Conservation (phyloP, 1,140 invertebrate genomes). For the Diprion similis region DNA sequence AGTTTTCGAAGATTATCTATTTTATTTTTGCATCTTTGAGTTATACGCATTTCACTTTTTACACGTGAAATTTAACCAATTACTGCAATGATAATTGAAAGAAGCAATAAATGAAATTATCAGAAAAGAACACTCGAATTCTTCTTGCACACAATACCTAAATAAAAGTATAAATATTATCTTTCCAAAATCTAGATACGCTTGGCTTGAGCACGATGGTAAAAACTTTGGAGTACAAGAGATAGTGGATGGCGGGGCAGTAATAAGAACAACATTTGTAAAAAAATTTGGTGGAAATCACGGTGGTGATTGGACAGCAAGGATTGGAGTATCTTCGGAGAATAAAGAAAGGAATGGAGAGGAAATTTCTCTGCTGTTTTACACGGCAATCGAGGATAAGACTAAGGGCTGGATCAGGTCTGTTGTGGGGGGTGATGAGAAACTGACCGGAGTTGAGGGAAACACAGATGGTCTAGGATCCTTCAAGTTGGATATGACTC, state of each 20-base stretch:
- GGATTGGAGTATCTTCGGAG: slow-evolving; percentile 72
- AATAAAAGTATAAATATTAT: slow-evolving; percentile 12
- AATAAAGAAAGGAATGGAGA: slow-evolving; percentile 52
- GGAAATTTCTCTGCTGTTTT: slow-evolving; percentile 78
- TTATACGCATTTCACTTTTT: too few relatives aligned
- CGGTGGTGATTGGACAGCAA: slow-evolving; percentile 93
- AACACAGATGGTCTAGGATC: slow-evolving; percentile 80
- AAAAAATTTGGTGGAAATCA: slow-evolving; percentile 80
- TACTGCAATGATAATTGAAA: too few relatives aligned
- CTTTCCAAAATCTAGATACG: slow-evolving; percentile 60
- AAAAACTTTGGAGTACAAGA: slow-evolving; percentile 90
- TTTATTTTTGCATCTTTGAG: too few relatives aligned
- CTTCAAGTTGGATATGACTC: slow-evolving; percentile 67
- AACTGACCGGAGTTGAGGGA: slow-evolving; percentile 76
- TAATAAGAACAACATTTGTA: slow-evolving; percentile 87
- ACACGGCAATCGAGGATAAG: slow-evolving; percentile 77
- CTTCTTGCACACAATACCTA: not conserved
- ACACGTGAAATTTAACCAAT: too few relatives aligned
- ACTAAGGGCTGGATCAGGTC: slow-evolving; percentile 68
- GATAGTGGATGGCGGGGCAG: slow-evolving; percentile 81
- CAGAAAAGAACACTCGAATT: not conserved
- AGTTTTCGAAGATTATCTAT: too few relatives aligned
- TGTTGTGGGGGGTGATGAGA: slow-evolving; percentile 63
- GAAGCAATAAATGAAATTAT: too few relatives aligned
- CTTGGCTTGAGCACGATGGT: slow-evolving; percentile 94